A percentile compares a stretch with the other conserved stretches of the same genome.
Conservation (phyloP, 2,888 invertebrate genomes). For the Mesochorus sp. region DNA sequence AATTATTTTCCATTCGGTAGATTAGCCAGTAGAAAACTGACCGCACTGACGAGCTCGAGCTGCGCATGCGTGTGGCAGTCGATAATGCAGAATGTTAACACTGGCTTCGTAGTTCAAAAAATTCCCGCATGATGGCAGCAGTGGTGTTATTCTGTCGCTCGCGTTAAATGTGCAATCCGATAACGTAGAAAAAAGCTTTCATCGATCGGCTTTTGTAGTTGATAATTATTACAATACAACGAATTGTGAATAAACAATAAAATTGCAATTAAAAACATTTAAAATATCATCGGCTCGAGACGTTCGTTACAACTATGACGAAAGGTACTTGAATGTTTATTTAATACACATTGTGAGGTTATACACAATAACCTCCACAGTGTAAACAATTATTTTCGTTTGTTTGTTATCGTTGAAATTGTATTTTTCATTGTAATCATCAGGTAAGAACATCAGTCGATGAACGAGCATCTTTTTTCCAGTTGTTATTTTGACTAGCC, state of each 20-base stretch:
- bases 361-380: neutral
- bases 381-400: slow-evolving; percentile 27
- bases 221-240: neutral
- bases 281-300: neutral
- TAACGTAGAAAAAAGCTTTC: neutral
- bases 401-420: neutral
- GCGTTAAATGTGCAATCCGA: too few species aligned
- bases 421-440: neutral
- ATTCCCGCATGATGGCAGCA: neutral
- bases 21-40: neutral
- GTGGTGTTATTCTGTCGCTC: neutral
- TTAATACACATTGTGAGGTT: slow-evolving; percentile 18
- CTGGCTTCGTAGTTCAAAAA: neutral
- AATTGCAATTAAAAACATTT: neutral
- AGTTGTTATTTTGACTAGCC: neutral
- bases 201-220: neutral
- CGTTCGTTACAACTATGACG: slow-evolving; percentile 27
- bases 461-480: neutral
- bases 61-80: neutral
- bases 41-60: too few species aligned
- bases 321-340: slow-evolving; percentile 43
- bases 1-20: neutral
- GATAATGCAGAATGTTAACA: neutral
- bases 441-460: neutral
- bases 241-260: neutral